Evolutionary conservation across 2,888 invertebrate genomes (phyloP).

Genomic region (Troides oblongomaculatus): DNA sequence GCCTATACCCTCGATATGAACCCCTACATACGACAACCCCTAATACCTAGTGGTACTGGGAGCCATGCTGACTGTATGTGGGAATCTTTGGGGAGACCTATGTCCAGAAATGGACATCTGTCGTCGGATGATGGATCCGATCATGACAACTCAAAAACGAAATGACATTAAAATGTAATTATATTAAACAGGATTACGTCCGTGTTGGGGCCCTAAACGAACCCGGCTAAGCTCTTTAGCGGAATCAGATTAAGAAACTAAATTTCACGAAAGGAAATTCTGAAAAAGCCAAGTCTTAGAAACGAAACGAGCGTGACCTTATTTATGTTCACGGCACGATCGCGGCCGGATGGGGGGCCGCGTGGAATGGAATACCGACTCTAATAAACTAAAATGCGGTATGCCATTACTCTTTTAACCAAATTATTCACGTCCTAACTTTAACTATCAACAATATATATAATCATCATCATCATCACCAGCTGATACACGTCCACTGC

Average conservation of each 20-base stretch:
- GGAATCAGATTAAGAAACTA: slow-evolving; percentile 14
- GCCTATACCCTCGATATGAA: no score
- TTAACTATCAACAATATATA: no score
- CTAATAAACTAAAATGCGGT: slow-evolving; percentile 26
- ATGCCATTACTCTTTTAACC: slow-evolving; percentile 20
- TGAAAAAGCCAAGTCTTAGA: slow-evolving; percentile 22
- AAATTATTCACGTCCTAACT: neutral
- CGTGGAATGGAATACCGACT: slow-evolving; percentile 13
- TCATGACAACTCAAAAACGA: no score
- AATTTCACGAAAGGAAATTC: slow-evolving; percentile 15
- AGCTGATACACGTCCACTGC: no score
- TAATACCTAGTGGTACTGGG: no score
- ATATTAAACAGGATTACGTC: slow-evolving; percentile 4
- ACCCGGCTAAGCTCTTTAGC: slow-evolving; percentile 9
- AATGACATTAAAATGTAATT: neutral
- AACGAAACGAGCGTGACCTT: slow-evolving; percentile 26
- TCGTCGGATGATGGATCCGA: no score
- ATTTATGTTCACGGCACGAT: slow-evolving; percentile 29
- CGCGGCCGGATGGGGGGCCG: slow-evolving; percentile 20
- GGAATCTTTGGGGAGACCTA: no score
- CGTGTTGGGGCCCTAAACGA: slow-evolving; percentile 4
- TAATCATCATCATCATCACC: no score
- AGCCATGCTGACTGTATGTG: no score
- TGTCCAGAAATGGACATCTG: no score
- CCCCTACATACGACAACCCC: no score